phyloP scores from a whole-genome alignment of 1,140 invertebrate species.

The Holcopasites calliopsidis region DNA sequence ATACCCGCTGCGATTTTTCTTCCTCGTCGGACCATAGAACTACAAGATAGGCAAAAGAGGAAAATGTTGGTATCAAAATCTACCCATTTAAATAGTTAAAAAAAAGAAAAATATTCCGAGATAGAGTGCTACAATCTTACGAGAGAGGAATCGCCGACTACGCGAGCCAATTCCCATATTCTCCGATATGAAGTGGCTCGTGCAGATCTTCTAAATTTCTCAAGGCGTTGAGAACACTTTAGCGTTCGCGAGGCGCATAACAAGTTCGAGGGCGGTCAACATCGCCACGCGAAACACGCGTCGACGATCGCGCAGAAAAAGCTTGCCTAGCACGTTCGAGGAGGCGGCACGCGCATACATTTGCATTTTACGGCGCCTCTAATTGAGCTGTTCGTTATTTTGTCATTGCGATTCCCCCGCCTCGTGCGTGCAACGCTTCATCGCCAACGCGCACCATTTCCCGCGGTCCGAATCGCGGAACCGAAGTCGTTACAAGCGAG shows the following conservation, averaged over 20 bases:
- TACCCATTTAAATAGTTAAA: too few species aligned
- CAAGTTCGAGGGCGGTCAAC: constrained; percentile 1
- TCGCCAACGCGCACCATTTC: constrained; percentile 38
- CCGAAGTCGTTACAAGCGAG: too few species aligned
- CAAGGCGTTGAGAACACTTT: neutral
- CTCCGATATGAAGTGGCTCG: too few species aligned
- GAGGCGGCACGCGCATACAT: constrained; percentile 61
- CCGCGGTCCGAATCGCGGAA: constrained; percentile 11
- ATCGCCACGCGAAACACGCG: constrained; percentile 33
- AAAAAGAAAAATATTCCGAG: too few species aligned
- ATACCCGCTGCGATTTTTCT: neutral
- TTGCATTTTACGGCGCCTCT: constrained; percentile 66
- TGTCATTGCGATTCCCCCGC: constrained; percentile 49
- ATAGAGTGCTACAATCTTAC: too few species aligned
- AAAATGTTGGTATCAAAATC: neutral
- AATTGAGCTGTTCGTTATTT: constrained; percentile 70
- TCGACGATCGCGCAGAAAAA: constrained; percentile 29
- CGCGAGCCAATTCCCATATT: too few species aligned
- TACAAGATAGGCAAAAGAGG: neutral
- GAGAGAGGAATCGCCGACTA: too few species aligned
- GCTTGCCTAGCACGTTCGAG: constrained; percentile 52
- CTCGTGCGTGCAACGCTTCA: constrained; percentile 37
- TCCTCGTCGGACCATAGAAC: too few species aligned
- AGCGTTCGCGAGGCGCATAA: constrained; percentile 4
- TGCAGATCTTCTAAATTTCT: neutral